Evolutionary conservation across 2,113 vertebrate genomes (phyloP).

Genomic region (Elephantulus edwardii): DNA sequence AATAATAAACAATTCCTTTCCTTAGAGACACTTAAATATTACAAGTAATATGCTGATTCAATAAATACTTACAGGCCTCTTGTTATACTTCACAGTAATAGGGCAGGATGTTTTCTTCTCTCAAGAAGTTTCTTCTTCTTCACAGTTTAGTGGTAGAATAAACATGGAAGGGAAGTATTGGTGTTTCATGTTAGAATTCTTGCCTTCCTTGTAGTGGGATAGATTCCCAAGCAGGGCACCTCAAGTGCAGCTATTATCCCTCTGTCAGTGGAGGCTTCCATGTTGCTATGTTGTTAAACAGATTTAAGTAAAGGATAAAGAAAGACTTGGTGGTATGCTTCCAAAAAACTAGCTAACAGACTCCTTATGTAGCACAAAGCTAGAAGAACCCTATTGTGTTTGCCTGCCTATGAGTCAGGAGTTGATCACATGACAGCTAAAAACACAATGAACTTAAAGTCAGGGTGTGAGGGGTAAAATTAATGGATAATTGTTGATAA

Average conservation of each 20-base stretch:
- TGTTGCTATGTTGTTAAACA: background rate
- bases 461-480: background rate
- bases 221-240: background rate
- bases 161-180: background rate
- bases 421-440: background rate
- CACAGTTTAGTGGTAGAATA: background rate
- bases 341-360: background rate
- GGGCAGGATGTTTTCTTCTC: background rate
- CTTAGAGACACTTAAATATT: background rate
- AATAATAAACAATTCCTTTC: background rate
- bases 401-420: background rate
- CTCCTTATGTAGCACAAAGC: background rate
- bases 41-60: background rate
- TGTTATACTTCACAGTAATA: background rate
- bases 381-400: too few relatives aligned
- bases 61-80: background rate
- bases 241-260: background rate
- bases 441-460: background rate
- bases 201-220: background rate
- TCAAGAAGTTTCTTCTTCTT: background rate
- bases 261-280: background rate
- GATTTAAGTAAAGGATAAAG: background rate
- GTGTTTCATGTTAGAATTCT: background rate
- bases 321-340: background rate
- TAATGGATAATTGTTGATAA: too few relatives aligned